Evolutionary conservation across 2,888 invertebrate genomes (phyloP).

Genomic region (Clistopyga incitator): DNA sequence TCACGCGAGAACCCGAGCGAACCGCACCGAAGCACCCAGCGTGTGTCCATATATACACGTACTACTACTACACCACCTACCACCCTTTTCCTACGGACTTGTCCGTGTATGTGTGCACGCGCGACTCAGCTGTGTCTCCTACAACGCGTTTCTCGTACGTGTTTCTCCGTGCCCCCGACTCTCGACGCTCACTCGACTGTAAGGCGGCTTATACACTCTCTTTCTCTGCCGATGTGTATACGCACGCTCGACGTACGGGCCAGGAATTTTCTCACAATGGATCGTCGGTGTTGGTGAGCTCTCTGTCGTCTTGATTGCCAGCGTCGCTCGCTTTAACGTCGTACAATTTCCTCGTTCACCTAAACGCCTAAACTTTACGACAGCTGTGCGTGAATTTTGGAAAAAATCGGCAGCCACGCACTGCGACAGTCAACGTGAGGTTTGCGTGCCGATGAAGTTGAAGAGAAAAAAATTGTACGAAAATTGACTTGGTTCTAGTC

Average conservation of each 20-base stretch:
- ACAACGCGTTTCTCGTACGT: slow-evolving; percentile 20
- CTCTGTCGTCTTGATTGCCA: slow-evolving; percentile 57
- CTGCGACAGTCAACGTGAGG: background rate
- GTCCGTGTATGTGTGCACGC: slow-evolving; percentile 19
- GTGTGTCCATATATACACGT: slow-evolving; percentile 5
- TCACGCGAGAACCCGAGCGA: slow-evolving; percentile 36
- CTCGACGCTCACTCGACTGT: background rate
- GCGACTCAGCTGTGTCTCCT: slow-evolving; percentile 60
- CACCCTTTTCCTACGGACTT: slow-evolving; percentile 1
- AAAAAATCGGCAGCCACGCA: background rate
- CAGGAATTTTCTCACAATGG: slow-evolving; percentile 81
- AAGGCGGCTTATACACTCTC: background rate
- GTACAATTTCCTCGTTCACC: slow-evolving; percentile 47
- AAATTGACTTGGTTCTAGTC: too few species aligned
- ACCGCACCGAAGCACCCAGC: slow-evolving; percentile 5
- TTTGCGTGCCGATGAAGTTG: too few species aligned
- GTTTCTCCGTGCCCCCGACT: slow-evolving; percentile 13
- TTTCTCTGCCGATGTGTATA: slow-evolving; percentile 9
- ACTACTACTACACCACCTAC: slow-evolving; percentile 39
- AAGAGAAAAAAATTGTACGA: too few species aligned
- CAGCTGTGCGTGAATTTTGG: slow-evolving; percentile 11
- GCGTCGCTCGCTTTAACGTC: slow-evolving; percentile 46
- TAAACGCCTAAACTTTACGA: slow-evolving; percentile 12
- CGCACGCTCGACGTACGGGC: slow-evolving; percentile 74
- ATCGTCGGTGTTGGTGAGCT: slow-evolving; percentile 78